Evolutionary conservation across 2,888 invertebrate species (phyloP), one percentile per base, ranked within the genome.

Genomic region (Hirtodrosophila alboralis): DNA sequence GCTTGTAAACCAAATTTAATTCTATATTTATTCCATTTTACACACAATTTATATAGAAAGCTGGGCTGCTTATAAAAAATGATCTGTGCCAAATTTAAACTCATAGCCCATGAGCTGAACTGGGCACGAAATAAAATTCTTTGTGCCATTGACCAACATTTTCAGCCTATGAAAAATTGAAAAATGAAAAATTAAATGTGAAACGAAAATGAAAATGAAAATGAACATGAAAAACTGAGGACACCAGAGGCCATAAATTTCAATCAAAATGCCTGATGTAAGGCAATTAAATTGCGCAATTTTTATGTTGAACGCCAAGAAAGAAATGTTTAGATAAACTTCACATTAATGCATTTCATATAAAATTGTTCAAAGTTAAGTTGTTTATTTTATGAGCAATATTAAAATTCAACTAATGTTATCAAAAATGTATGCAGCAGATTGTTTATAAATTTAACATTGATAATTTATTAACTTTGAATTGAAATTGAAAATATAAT

Each of bases 221-320:
- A 37, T 40, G 12, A 38, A 47, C 21, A 64, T 44, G 45, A 18
- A 61, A 64, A 69, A 77, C 80, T 34, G 80, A 76, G 86, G 79
- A 85, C 79, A 81, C 58, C 69, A 61, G 63, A 58, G 70, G 38
- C 74, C 62, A 80, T 80, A 84, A 80, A 80, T 80, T 67, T 76
- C 66, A 76, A 80, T 84, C 74, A 84, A 80, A 79, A 73, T 57
- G 59, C 56, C 62, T 45, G 73, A 74, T 66, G 60, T 74, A 73
- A 73, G 86, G 86, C 84, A 84, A 80, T 80, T 80, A 84, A 80
- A 86, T 84, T 65, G 84, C 59, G 45, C 74, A 84, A 80, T 59
- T 52, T 70, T 51, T 23, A 57, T 64, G 37, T 52, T 40, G 26
- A 52, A 41, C 62, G 49, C 44, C 34, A 53, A 49, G 18, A 27